Evolutionary conservation across 2,888 invertebrate genomes (phyloP).

Genomic region (Taphrorychus bicolor): DNA sequence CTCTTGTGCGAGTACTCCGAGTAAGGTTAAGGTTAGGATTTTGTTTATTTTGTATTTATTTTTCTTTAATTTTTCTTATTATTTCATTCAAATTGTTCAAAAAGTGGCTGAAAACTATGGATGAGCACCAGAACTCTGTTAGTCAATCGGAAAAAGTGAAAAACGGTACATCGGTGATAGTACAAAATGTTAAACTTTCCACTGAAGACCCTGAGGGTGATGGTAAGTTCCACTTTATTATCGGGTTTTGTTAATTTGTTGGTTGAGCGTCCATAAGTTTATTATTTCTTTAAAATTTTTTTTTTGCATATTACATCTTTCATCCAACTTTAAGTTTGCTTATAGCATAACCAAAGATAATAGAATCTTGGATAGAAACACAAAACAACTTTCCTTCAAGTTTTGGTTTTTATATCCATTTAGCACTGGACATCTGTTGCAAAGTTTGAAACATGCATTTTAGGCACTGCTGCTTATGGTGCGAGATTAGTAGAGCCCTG

Average conservation of each 20-base stretch:
- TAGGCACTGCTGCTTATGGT: too few relatives aligned
- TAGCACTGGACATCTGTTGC: too few relatives aligned
- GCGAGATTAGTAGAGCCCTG: too few relatives aligned
- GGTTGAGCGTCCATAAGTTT: too few relatives aligned
- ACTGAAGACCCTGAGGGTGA: neutral
- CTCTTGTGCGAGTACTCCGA: neutral
- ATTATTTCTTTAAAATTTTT: too few relatives aligned
- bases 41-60: neutral
- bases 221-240: constrained; percentile 1
- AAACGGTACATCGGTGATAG: constrained; percentile 17
- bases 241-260: neutral
- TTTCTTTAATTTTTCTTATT: neutral
- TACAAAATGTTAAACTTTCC: constrained; percentile 11
- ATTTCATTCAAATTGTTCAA: neutral
- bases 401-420: too few relatives aligned
- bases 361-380: too few relatives aligned
- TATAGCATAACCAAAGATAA: too few relatives aligned
- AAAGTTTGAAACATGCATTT: too few relatives aligned
- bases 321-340: too few relatives aligned
- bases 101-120: neutral
- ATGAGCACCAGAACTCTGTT: neutral
- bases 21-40: neutral
- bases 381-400: too few relatives aligned
- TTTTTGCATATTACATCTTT: too few relatives aligned
- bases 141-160: neutral